Conservation (phyloP, 1,140 invertebrate genomes). For the Drosophila rhopaloa region DNA sequence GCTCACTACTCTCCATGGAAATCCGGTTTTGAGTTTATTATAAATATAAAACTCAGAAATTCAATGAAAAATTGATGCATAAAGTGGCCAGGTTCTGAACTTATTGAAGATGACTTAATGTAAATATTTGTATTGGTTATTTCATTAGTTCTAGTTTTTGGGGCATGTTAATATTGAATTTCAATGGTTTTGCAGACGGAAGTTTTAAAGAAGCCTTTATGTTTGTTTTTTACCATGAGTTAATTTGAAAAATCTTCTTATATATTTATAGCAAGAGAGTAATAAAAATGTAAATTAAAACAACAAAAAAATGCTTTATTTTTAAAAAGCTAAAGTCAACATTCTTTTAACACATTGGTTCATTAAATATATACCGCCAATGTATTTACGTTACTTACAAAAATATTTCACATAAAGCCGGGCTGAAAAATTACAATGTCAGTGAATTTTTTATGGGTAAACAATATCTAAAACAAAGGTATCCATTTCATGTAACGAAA, state of each 20-base stretch:
- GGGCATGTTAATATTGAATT: neutral
- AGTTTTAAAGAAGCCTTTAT: too few relatives aligned
- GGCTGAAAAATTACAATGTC: neutral
- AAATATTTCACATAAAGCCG: too few relatives aligned
- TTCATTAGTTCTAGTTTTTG: neutral
- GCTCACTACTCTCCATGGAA: constrained; percentile 14
- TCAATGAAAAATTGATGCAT: constrained; percentile 54
- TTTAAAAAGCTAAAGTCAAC: neutral
- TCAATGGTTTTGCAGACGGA: too few relatives aligned
- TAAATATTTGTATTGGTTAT: constrained; percentile 10
- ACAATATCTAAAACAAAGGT: constrained; percentile 18
- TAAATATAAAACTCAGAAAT: constrained; percentile 22
- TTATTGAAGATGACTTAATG: constrained; percentile 32
- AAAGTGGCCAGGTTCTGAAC: constrained; percentile 21
- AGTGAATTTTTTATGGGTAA: constrained; percentile 17
- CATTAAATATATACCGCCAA: neutral
- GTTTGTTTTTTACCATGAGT: too few relatives aligned
- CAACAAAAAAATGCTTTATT: neutral
- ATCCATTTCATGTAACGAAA: constrained; percentile 9
- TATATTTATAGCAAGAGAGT: too few relatives aligned
- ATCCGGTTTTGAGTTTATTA: constrained; percentile 24
- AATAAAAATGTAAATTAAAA: neutral
- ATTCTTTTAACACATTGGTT: constrained; percentile 1
- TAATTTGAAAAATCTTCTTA: neutral
- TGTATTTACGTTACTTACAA: neutral